Conservation (phyloP, 1,140 invertebrate species). For the Sinonovacula constricta region DNA sequence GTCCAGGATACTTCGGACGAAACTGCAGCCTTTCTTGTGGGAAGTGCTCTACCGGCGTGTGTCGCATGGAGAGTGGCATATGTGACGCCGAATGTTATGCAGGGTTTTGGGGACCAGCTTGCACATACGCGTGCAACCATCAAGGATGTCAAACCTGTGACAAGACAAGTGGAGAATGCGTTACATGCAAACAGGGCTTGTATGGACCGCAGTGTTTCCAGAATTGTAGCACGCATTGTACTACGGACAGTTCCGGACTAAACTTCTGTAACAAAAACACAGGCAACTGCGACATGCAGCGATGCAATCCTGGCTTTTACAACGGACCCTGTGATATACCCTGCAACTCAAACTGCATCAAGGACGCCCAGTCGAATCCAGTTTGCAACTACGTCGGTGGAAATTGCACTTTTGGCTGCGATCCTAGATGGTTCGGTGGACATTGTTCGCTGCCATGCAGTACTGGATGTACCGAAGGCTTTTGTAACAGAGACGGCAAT, state of each 20-base stretch:
- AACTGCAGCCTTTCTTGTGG: constrained; percentile 23
- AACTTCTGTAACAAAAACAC: constrained; percentile 8
- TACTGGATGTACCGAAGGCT: not conserved
- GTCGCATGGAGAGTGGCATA: constrained; percentile 2
- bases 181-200: constrained; percentile 14
- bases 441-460: constrained; percentile 24
- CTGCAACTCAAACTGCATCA: constrained; percentile 13
- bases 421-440: not conserved
- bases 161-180: constrained; percentile 10
- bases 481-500: constrained; percentile 13
- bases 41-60: constrained; percentile 2
- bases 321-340: not conserved
- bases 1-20: constrained; percentile 1
- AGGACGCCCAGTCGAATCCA: not conserved
- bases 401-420: constrained; percentile 21
- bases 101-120: constrained; percentile 17
- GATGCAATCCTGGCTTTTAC: constrained; percentile 25
- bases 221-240: constrained; percentile 23
- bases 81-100: constrained; percentile 12
- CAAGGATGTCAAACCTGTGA: constrained; percentile 22
- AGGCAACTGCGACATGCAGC: not conserved
- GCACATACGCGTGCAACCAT: constrained; percentile 18
- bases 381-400: constrained; percentile 12
- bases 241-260: not conserved
- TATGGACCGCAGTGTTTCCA: constrained; percentile 5